Conservation (phyloP, 2,888 invertebrate species). For the Megaustenia siamemsis region DNA sequence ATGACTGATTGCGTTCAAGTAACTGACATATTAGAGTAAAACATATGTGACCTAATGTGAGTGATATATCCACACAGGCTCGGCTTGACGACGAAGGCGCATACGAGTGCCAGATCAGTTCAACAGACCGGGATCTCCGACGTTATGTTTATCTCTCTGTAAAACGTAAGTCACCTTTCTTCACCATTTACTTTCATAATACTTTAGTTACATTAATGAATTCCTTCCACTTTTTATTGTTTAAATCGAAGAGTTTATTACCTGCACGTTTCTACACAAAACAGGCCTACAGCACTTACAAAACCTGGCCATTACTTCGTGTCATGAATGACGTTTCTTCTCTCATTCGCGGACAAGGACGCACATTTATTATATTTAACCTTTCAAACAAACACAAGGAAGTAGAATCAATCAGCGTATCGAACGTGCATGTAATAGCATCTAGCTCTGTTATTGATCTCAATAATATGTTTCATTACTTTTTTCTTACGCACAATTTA, state of each 20-base stretch:
- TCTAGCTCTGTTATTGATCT: too few relatives aligned
- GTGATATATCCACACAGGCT: slow-evolving; percentile 53
- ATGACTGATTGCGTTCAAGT: too few relatives aligned
- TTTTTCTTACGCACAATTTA: too few relatives aligned
- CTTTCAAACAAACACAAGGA: not conserved
- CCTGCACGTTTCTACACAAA: not conserved
- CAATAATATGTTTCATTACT: too few relatives aligned
- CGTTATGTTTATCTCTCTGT: slow-evolving; percentile 67
- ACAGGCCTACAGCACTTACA: not conserved
- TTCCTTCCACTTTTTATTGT: not conserved
- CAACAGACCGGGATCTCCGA: slow-evolving; percentile 64
- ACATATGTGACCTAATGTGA: not conserved
- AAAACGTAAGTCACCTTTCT: slow-evolving; percentile 60
- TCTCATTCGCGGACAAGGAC: not conserved
- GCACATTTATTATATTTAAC: not conserved
- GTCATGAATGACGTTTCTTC: not conserved
- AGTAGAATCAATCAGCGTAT: not conserved
- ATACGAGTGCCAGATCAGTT: slow-evolving; percentile 71
- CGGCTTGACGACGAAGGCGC: slow-evolving; percentile 65
- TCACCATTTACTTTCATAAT: not conserved
- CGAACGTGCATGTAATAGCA: not conserved
- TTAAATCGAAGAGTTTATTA: too few relatives aligned
- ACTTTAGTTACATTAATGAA: not conserved
- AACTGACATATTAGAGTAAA: too few relatives aligned
- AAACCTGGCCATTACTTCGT: not conserved